Evolutionary conservation across 2,113 vertebrate species (phyloP), one percentile per base, ranked within the genome.

Genomic region (Platichthys flesus): DNA sequence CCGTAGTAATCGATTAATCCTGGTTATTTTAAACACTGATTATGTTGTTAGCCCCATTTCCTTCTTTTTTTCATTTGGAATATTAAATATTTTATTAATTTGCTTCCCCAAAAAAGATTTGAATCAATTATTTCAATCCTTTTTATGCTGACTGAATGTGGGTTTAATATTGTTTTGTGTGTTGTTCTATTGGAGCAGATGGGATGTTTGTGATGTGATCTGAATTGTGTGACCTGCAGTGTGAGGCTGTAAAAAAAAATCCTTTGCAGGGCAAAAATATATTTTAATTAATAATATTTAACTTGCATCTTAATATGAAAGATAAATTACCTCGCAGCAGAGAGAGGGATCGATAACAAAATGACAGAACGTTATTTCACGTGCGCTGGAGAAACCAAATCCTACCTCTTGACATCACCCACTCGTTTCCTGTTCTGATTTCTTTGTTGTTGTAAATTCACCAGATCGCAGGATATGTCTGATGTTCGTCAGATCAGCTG

Each of bases 331-430:
- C 4, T 5, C 18, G 56, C 57, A 76, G 47, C 51, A 54, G 51
- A 20, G 51, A 54, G 51, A n/a, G 2, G 51, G 28, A 47, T 68
- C 20, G 35, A 3, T 18, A 47, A 13, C 40, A 3, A 51, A 16
- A 51, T 51, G 7, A 54, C 51, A 54, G 62, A n/a, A 28, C 26
- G 47, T 31, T 5, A 12, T 24, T 60, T 59, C 5, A 31, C 1
- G 12, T 37, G 66, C 57, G 55, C 16, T 3, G 66, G 63, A 64
- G n/a, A 79, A 74, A 68, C 51, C 35, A 67, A 86, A 78, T 75
- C 63, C 76, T 84, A 79, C 72, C 81, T 82, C 78, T 80, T 76
- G 31, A 70, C 63, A 49, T 72, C 54, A 66, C 9, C 13, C 55
- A 63, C 15, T 49, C 45, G 45, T 49, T 15, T 49, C 16, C 16